A percentile compares a stretch with the other conserved stretches of the same genome.
phyloP scores from a whole-genome alignment of 2,113 vertebrate species.

The Scalopus aquaticus region DNA sequence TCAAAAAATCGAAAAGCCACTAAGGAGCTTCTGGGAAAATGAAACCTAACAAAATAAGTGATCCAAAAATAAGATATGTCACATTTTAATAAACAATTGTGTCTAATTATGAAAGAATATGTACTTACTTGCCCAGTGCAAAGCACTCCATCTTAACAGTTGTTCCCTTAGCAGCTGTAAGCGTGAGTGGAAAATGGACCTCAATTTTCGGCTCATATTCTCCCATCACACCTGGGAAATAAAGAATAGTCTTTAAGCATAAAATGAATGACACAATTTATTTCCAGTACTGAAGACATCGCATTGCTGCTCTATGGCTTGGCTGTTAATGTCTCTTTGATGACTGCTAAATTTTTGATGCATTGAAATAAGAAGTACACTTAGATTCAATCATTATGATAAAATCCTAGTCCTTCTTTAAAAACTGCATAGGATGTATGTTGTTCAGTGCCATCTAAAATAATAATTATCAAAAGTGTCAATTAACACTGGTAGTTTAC shows the following conservation, averaged over 20 bases:
- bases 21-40: conserved; percentile 53
- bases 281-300: conserved; percentile 22
- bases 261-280: conserved; percentile 70
- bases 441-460: neutral
- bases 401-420: neutral
- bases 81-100: conserved; percentile 77
- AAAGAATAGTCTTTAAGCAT: conserved; percentile 78
- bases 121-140: conserved; percentile 98
- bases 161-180: conserved; percentile 93
- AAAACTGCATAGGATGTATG: neutral
- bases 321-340: conserved; percentile 24
- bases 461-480: conserved; percentile 18
- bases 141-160: conserved; percentile 97
- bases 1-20: conserved; percentile 30
- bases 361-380: neutral
- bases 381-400: conserved; percentile 2
- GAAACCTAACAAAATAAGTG: conserved; percentile 74
- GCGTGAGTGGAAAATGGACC: conserved; percentile 94
- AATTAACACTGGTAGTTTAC: neutral
- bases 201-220: conserved; percentile 99
- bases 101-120: conserved; percentile 81
- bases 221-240: conserved; percentile 95
- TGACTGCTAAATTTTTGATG: conserved; percentile 24
- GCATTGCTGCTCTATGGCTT: neutral
- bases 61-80: conserved; percentile 62